phyloP scores from a whole-genome alignment of 2,113 vertebrate species.

The Tricholaema leucomelas region DNA sequence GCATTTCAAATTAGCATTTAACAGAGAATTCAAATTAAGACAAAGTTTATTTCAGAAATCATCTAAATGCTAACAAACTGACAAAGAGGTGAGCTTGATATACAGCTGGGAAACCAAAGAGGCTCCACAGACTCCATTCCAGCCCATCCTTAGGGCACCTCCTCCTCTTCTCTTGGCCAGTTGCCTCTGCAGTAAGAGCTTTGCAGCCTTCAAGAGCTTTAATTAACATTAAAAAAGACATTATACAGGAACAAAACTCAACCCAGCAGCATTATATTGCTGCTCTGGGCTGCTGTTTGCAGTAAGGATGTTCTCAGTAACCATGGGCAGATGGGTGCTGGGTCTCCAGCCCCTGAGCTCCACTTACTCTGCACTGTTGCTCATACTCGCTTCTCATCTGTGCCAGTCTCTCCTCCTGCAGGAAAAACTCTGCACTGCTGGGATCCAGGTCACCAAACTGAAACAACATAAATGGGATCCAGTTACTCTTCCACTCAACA shows the following conservation, averaged over 20 bases:
- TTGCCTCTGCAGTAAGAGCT: not conserved
- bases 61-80: accelerated
- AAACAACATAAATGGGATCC: not conserved
- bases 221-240: not conserved
- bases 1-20: not conserved
- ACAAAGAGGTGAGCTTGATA: not conserved
- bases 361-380: constrained; percentile 88
- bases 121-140: not conserved
- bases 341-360: not conserved
- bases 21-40: not conserved
- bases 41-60: not conserved
- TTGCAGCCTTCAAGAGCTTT: not conserved
- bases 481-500: not conserved
- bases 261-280: not conserved
- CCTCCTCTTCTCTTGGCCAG: not conserved
- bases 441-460: constrained; percentile 94
- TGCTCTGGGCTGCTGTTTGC: not conserved
- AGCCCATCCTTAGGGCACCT: not conserved
- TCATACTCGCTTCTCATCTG: constrained; percentile 86
- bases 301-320: not conserved
- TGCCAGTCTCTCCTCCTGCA: constrained; percentile 88
- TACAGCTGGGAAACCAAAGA: not conserved
- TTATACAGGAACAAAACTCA: too few species aligned
- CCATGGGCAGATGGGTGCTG: accelerated
- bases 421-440: constrained; percentile 85